phyloP scores from a whole-genome alignment of 2,113 vertebrate species.

The Tor tambroides region DNA sequence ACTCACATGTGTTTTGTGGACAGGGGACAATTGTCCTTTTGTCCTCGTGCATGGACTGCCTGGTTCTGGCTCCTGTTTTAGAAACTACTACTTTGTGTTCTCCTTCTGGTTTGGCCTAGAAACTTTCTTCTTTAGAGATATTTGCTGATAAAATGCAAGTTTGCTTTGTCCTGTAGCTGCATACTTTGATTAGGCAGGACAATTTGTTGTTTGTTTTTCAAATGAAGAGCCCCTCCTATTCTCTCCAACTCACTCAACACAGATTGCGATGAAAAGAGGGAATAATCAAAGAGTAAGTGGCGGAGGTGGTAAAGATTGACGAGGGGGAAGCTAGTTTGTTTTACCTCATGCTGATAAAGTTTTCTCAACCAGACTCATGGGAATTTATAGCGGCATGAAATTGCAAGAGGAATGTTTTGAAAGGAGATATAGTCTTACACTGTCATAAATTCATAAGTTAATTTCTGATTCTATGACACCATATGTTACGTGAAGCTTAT shows the following conservation, averaged over 20 bases:
- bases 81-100: constrained; percentile 4
- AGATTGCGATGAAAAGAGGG: constrained; percentile 27
- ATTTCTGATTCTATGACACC: neutral
- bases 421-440: neutral
- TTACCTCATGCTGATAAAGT: constrained; percentile 23
- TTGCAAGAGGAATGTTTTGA: constrained; percentile 4
- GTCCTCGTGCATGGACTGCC: constrained; percentile 40
- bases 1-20: constrained; percentile 23
- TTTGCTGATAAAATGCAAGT: neutral
- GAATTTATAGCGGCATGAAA: constrained; percentile 22
- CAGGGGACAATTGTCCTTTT: constrained; percentile 52
- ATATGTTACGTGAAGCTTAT: neutral
- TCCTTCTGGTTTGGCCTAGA: constrained; percentile 4
- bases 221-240: neutral
- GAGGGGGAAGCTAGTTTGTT: constrained; percentile 10
- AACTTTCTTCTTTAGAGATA: neutral
- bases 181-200: constrained; percentile 10
- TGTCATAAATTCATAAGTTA: neutral
- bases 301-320: constrained; percentile 5
- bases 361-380: constrained; percentile 17
- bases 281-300: constrained; percentile 28
- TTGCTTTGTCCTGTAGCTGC: neutral
- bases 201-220: constrained; percentile 26
- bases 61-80: constrained; percentile 13
- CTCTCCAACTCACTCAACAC: constrained; percentile 22